Evolutionary conservation across 2,888 invertebrate genomes (phyloP).

Genomic region (Lasioglossum pauxillum): DNA sequence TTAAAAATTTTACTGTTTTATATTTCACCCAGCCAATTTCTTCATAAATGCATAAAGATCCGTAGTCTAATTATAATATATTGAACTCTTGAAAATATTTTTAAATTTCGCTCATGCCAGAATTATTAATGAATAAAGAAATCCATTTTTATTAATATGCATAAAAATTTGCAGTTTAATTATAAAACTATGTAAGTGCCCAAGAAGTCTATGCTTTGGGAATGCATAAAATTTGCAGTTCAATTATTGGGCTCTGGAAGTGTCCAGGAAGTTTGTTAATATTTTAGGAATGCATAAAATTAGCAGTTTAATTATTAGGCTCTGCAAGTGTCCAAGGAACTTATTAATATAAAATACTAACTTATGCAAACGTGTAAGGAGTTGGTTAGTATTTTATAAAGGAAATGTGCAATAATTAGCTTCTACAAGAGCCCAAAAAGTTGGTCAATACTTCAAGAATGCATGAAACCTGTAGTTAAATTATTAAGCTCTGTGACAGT

Average conservation of each 20-base stretch:
- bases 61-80: not conserved
- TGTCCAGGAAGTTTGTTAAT: not conserved
- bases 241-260: no score
- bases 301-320: not conserved
- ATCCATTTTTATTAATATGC: no score
- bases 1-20: no score
- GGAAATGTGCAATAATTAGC: not conserved
- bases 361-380: not conserved
- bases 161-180: not conserved
- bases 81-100: not conserved
- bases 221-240: no score
- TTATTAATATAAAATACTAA: no score
- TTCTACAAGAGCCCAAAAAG: not conserved
- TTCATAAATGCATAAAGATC: no score
- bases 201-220: not conserved
- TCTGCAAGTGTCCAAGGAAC: not conserved
- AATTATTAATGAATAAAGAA: not conserved
- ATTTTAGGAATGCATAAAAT: not conserved
- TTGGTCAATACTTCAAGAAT: not conserved
- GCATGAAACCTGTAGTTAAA: not conserved
- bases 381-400: not conserved
- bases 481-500: not conserved
- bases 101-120: not conserved
- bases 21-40: no score
- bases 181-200: not conserved